Evolutionary conservation across 1,140 invertebrate species (phyloP).

Genomic region (Eueides isabella): DNA sequence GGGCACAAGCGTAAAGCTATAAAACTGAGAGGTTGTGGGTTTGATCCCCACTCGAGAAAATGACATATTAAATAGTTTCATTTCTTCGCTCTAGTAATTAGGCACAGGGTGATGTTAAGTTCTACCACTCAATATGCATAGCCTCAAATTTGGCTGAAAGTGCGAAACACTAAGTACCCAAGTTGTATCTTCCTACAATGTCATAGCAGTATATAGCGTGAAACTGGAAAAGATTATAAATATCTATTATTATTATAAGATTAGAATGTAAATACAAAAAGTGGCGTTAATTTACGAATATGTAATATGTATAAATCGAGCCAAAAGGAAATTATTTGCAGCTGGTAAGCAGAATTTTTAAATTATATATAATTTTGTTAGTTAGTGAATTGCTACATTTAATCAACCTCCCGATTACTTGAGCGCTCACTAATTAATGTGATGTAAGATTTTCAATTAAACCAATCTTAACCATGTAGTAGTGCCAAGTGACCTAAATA

Average conservation of each 20-base stretch:
- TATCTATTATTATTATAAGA: too few species aligned
- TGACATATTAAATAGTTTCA: neutral
- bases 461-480: neutral
- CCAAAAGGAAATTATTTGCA: too few species aligned
- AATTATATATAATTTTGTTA: neutral
- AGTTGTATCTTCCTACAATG: too few species aligned
- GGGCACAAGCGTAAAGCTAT: neutral
- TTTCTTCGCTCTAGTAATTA: neutral
- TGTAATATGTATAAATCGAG: too few species aligned
- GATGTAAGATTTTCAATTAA: slow-evolving; percentile 10
- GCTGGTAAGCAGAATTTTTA: too few species aligned
- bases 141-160: neutral
- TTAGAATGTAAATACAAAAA: too few species aligned
- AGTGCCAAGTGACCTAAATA: slow-evolving; percentile 9
- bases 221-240: too few species aligned
- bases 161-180: too few species aligned
- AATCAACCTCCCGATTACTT: neutral
- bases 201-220: too few species aligned
- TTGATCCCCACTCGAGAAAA: neutral
- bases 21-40: neutral
- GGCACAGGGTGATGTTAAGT: neutral
- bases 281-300: too few species aligned
- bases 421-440: slow-evolving; percentile 6
- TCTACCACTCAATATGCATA: neutral
- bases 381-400: neutral